Percentiles rank a stretch among this genome's conserved stretches.
Conservation (phyloP, 2,888 invertebrate species). For the Penaeus monodon region DNA sequence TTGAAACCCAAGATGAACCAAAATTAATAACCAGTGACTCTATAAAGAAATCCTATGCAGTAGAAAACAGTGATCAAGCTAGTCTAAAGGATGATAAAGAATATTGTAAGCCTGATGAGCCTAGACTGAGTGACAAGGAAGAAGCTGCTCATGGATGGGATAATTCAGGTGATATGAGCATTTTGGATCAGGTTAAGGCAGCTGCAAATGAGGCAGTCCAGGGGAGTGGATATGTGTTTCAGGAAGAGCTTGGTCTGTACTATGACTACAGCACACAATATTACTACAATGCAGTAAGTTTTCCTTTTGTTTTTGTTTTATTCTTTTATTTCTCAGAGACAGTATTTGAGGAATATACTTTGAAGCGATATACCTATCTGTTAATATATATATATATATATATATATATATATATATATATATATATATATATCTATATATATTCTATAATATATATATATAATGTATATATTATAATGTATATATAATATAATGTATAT, state of each 20-base stretch:
- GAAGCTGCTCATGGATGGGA: conserved; percentile 16
- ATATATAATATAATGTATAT: too few relatives aligned
- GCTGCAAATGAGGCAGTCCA: conserved; percentile 62
- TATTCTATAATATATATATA: too few relatives aligned
- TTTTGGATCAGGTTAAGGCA: conserved; percentile 65
- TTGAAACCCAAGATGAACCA: too few relatives aligned
- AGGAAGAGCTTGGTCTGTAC: conserved; percentile 62
- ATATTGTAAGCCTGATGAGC: not conserved
- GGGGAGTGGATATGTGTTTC: conserved; percentile 58
- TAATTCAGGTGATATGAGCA: conserved; percentile 11
- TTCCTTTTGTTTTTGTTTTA: not conserved
- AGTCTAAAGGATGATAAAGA: too few relatives aligned
- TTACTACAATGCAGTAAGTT: conserved; percentile 63
- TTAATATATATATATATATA: too few relatives aligned
- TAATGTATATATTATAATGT: too few relatives aligned
- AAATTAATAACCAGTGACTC: too few relatives aligned
- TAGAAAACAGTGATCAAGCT: too few relatives aligned
- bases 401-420: too few relatives aligned
- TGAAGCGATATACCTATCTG: too few relatives aligned
- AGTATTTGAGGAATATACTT: not conserved
- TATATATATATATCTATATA: too few relatives aligned
- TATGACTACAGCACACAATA: conserved; percentile 58
- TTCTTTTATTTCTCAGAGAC: not conserved
- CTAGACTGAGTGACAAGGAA: not conserved
- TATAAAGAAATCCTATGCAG: too few relatives aligned